Base-by-base conservation (phyloP, 2,113 vertebrate genomes). In the Scomber scombrus region DNA sequence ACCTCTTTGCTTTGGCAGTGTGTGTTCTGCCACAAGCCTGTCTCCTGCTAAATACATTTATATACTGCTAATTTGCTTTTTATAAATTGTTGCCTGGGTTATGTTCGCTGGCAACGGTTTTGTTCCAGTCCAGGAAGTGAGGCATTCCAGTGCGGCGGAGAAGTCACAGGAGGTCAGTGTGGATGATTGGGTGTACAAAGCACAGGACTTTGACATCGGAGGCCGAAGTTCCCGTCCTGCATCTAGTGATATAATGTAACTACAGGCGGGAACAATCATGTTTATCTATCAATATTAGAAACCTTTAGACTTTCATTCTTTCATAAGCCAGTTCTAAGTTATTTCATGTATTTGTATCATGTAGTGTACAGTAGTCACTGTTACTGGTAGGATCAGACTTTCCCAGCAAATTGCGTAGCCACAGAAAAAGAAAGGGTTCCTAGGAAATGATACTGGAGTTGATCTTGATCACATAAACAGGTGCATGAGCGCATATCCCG, bases 51-150 rank as follows among this genome's bases (percentile, higher is more conserved):
- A 56, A 49, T 13, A 11, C 23, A 66, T 40, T 15, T 11, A 29
- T 40, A 40, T 40, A 40, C 34, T 40, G 8, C 34, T 46, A 19
- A 50, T 26, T n/a, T 19, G 11, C 18, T 43, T 21, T n/a, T 5
- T 15, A 16, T 14, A 31, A 50, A 23, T 11, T 62, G n/a, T 29
- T 18, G 14, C 34, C 31, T 49, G 46, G 15, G 19, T 56, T 50
- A 21, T 34, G 60, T 71, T 40, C 57, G 16, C 18, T 16, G 29
- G 45, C 2, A 13, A 56, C 2, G 3, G 10, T 50, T 51, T 5
- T 26, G 43, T 45, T 62, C 63, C 49, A 54, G 34, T 29, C 18
- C 12, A 81, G 72, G 34, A 80, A 55, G 21, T 31, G 23, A 40
- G 58, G 49, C 50, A 23, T 63, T 55, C 57, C 23, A 21, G 45